Evolutionary conservation across 2,888 invertebrate genomes (phyloP), one percentile per base, ranked within the genome.

Genomic region (Pseudococcus longispinus): DNA sequence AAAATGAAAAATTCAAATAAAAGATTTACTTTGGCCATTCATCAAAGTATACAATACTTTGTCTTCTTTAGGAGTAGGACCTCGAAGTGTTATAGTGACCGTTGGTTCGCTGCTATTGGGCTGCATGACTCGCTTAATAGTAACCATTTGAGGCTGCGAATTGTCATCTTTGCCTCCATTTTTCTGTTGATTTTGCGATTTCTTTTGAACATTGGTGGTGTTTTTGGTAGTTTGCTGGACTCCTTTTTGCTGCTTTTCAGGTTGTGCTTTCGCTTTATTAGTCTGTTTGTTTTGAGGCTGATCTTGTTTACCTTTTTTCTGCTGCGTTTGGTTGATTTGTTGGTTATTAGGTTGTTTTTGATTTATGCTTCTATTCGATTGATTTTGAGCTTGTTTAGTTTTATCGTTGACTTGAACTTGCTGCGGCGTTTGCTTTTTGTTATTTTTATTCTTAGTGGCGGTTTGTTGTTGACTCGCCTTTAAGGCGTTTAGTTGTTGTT

Each of bases 11-110:
- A 26, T 60, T 83, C n/a, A 37, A 37, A 37, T 37, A 37, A n/a
- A 84, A 51, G 32, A 88, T 88, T 89, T 89, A 91, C 91, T 91
- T 90, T 91, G 91, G 8, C 91, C 91, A 89, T 91, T 91, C 87
- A 91, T 90, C 20, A 95, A 92, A 1, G 94, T 95, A 89, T 95
- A 95, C 2, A 95, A 91, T 46, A 95, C 92, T 90, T 94, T 94
- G 89, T 95, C 95, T 90, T 95, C 94, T 88, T 94, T 94, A 0
- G 94, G 94, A 0, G 94, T 94, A 87, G 94, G 93, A 6, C 95
- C 95, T 89, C 95, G 94, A 44, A 95, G 91, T 0, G 95, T 95
- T 83, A 95, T 95, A 0, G 95, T 95, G 0, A 95, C 95, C 32
- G 94, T 94, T 13, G 95, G 94, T 89, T 94, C 94, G 0, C 93